Evolutionary conservation across 2,113 vertebrate genomes (phyloP), one percentile per base, ranked within the genome.

Genomic region (Nesogale talazaci): DNA sequence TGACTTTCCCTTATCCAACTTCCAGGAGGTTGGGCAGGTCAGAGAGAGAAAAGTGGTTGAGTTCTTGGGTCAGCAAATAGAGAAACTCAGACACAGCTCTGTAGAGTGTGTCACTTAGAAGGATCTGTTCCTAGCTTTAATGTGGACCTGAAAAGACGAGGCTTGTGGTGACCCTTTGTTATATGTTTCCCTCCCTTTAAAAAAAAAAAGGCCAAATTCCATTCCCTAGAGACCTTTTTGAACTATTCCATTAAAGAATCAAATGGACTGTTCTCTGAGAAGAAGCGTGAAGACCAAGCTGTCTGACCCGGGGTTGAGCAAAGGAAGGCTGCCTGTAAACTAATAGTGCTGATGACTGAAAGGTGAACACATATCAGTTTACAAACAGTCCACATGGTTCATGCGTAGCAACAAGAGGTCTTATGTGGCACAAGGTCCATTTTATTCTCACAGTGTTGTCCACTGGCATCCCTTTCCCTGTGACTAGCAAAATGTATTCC

Each of bases 1-100:
- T 56, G 15, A 63, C 27, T 31, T 69, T n/a, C n/a, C n/a, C n/a
- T 69, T 36, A 70, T 23, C n/a, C n/a, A n/a, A n/a, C 11, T 27
- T n/a, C 34, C 10, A 31, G 36, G 38, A 31, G 27, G 16, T 42
- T 1, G 12, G 31, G 6, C 3, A 2, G 56, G 63, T 8, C 16
- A 23, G 84, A 22, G 2, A 22, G 61, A n/a, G 63, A 72, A 57
- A 76, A 6, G 0, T 23, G 15, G 42, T 22, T 15, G 11, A 46
- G 6, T 9, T 34, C 72, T 38, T 1, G 0, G 0, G n/a, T 80
- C 59, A 61, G 2, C 19, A 10, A 6, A 38, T 8, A 3, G 34
- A 52, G 46, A 20, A 31, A 25, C 2, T 10, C 1, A 3, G 52
- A 4, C 6, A 4, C n/a, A 34, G 27, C 4, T 27, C 42, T 59